phyloP scores from a whole-genome alignment of 2,888 invertebrate genomes.

The Actias luna region DNA sequence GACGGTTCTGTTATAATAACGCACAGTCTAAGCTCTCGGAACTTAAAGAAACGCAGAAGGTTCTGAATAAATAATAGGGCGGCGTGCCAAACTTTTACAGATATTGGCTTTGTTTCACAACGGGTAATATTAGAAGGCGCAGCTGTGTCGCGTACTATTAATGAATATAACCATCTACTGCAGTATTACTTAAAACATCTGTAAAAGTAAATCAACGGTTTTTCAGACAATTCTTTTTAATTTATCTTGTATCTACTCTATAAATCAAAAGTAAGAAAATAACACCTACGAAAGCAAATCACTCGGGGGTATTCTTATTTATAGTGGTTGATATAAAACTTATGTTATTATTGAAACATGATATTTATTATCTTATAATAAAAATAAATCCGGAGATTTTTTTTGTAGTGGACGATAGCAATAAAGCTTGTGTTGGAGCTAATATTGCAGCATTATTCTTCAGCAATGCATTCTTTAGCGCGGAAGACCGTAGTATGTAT shows the following conservation, averaged over 20 bases:
- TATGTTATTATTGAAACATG: too few species aligned
- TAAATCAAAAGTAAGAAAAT: background rate
- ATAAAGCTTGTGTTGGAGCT: background rate
- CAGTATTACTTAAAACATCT: background rate
- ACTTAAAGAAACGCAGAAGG: slow-evolving; percentile 59
- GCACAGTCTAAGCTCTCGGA: slow-evolving; percentile 38
- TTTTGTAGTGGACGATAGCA: background rate
- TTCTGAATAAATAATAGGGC: slow-evolving; percentile 68
- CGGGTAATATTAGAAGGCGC: slow-evolving; percentile 58
- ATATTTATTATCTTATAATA: background rate
- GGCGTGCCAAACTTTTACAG: slow-evolving; percentile 59
- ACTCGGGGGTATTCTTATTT: too few species aligned
- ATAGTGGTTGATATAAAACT: too few species aligned
- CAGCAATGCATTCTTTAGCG: background rate
- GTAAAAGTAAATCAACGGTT: background rate
- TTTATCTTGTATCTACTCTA: background rate
- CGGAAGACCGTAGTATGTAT: background rate
- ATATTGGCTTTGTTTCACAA: slow-evolving; percentile 67
- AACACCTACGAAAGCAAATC: background rate
- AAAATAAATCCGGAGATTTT: background rate
- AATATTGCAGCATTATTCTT: background rate
- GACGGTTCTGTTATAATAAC: slow-evolving; percentile 46
- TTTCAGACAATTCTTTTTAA: background rate
- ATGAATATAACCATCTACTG: slow-evolving; percentile 2
- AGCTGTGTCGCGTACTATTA: slow-evolving; percentile 47